Percentiles rank a stretch among this genome's conserved stretches.
Conservation (phyloP, 1,140 invertebrate genomes). For the Drosophila biarmipes region DNA sequence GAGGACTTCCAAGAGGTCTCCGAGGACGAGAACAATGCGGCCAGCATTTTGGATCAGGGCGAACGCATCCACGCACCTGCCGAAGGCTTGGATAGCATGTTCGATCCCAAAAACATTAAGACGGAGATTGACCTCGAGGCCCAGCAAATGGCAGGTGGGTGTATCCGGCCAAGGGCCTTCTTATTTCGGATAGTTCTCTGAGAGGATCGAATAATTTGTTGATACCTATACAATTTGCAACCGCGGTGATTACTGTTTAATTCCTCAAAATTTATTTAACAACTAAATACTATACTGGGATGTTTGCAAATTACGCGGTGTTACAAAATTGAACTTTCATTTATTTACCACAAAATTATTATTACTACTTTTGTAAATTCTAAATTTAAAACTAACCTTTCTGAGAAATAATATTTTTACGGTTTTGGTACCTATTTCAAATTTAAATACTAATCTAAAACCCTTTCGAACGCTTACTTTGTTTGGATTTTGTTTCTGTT, state of each 20-base stretch:
- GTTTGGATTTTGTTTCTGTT: constrained; percentile 58
- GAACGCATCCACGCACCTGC: constrained; percentile 70
- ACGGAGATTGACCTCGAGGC: constrained; percentile 72
- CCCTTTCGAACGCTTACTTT: constrained; percentile 23
- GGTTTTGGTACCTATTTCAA: constrained; percentile 13
- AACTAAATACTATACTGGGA: too few relatives aligned
- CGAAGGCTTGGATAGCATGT: constrained; percentile 41
- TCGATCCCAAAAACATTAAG: constrained; percentile 78
- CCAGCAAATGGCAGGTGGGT: constrained; percentile 67
- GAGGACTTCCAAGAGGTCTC: constrained; percentile 89
- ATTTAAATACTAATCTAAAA: constrained; percentile 25
- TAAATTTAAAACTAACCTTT: not conserved
- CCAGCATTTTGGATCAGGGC: constrained; percentile 85
- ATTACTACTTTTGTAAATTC: not conserved
- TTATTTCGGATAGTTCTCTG: not conserved
- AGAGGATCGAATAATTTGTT: not conserved
- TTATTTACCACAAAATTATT: too few relatives aligned
- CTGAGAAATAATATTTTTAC: not conserved
- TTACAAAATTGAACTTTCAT: too few relatives aligned
- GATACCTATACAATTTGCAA: too few relatives aligned
- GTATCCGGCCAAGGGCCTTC: not conserved
- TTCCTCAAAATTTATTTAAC: too few relatives aligned
- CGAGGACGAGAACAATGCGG: constrained; percentile 86
- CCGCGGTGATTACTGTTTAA: too few relatives aligned
- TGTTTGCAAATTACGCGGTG: too few relatives aligned